A percentile compares a stretch with the other conserved stretches of the same genome.
Evolutionary conservation across 2,113 vertebrate species (phyloP).

Genomic region (Silurus asotus): DNA sequence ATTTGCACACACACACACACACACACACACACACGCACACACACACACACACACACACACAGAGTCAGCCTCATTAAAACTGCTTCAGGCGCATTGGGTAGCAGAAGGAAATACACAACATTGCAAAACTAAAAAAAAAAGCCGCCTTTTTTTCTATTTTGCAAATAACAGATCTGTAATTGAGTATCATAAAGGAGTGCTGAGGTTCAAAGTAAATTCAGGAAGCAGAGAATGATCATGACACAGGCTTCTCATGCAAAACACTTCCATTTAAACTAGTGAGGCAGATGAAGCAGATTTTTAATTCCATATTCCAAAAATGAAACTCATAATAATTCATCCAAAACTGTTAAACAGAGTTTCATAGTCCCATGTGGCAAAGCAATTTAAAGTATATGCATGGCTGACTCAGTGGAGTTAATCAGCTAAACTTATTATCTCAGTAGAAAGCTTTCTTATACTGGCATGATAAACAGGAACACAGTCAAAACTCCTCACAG

Average conservation of each 20-base stretch:
- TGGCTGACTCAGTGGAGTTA: slow-evolving; percentile 33
- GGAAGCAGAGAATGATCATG: background rate
- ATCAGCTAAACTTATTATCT: slow-evolving; percentile 54
- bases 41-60: slow-evolving; percentile 16
- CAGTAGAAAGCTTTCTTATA: slow-evolving; percentile 31
- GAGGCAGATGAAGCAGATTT: background rate
- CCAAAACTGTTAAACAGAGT: slow-evolving; percentile 12
- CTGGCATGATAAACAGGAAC: slow-evolving; percentile 41
- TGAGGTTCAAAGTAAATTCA: slow-evolving; percentile 26
- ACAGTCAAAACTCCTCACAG: slow-evolving; percentile 24
- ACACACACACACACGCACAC: slow-evolving; percentile 14
- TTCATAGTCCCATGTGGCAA: slow-evolving; percentile 7
- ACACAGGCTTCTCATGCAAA: background rate
- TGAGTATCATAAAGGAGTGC: slow-evolving; percentile 17
- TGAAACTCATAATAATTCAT: slow-evolving; percentile 11
- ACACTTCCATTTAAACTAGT: slow-evolving; percentile 20
- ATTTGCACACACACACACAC: background rate
- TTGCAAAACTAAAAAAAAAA: slow-evolving; percentile 16
- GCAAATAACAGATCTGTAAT: slow-evolving; percentile 30
- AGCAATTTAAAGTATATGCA: slow-evolving; percentile 26
- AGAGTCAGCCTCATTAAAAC: slow-evolving; percentile 53
- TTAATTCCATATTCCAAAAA: slow-evolving; percentile 2
- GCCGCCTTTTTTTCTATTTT: background rate
- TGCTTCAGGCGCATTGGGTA: background rate
- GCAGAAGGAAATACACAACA: background rate